A percentile compares a stretch with the other conserved stretches of the same genome.
Conservation (phyloP, 2,888 invertebrate genomes). For the Perithous albicinctus region DNA sequence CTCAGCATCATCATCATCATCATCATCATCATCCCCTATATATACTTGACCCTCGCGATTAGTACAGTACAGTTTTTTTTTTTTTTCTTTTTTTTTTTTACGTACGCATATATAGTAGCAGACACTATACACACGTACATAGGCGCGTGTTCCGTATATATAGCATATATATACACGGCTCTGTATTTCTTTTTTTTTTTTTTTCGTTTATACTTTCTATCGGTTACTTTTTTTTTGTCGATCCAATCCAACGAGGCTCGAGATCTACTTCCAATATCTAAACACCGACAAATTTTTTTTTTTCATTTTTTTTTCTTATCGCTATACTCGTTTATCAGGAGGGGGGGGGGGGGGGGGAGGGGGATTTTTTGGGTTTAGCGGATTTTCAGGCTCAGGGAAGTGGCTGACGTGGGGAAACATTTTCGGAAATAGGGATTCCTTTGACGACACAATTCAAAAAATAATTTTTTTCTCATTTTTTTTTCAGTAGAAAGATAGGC, state of each 20-base stretch:
- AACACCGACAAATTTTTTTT: slow-evolving; percentile 78
- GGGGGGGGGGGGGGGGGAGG: slow-evolving; percentile 40
- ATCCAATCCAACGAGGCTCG: slow-evolving; percentile 74
- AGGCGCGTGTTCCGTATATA: slow-evolving; percentile 44
- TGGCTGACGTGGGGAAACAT: slow-evolving; percentile 31
- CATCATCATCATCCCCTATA: slow-evolving; percentile 63
- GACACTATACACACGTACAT: slow-evolving; percentile 26
- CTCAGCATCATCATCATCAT: no score
- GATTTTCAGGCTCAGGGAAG: slow-evolving; percentile 30
- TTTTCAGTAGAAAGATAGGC: slow-evolving; percentile 82
- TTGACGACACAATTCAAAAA: slow-evolving; percentile 81
- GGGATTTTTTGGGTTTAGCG: slow-evolving; percentile 4
- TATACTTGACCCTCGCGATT: slow-evolving; percentile 21
- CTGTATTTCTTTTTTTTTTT: slow-evolving; percentile 24
- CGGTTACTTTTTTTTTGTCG: slow-evolving; percentile 72
- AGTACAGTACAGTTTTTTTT: slow-evolving; percentile 22
- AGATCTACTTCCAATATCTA: slow-evolving; percentile 78
- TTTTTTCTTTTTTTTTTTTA: no score
- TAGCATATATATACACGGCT: slow-evolving; percentile 21
- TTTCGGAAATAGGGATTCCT: slow-evolving; percentile 51
- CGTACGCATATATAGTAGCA: slow-evolving; percentile 29
- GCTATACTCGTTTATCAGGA: slow-evolving; percentile 41
- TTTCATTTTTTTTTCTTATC: slow-evolving; percentile 55
- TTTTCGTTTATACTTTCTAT: slow-evolving; percentile 79
- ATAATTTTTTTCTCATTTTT: slow-evolving; percentile 74